Evolutionary conservation across 1,140 invertebrate genomes (phyloP).

Genomic region (Macrostomum lignano): DNA sequence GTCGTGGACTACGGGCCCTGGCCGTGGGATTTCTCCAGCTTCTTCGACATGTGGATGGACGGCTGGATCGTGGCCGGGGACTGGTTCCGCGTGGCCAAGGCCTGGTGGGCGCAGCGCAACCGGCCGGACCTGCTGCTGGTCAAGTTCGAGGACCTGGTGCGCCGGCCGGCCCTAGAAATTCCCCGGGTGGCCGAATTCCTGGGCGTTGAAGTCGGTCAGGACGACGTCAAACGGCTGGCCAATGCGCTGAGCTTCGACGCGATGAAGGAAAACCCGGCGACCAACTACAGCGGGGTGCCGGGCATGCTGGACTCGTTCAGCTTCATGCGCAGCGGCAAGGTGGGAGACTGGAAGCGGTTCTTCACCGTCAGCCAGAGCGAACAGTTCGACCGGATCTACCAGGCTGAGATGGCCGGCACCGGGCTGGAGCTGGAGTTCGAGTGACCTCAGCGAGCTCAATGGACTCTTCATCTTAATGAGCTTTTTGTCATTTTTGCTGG

Average conservation of each 20-base stretch:
- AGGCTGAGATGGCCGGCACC: no score
- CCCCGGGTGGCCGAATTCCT: neutral
- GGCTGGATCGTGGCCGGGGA: slow-evolving; percentile 4
- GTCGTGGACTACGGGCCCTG: slow-evolving; percentile 1
- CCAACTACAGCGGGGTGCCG: neutral
- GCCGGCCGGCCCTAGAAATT: neutral
- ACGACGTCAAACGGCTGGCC: neutral
- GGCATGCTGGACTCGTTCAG: neutral
- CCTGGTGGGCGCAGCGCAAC: neutral
- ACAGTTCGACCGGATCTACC: neutral
- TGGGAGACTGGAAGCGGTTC: slow-evolving; percentile 1
- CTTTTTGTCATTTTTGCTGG: no score
- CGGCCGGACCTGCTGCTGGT: neutral
- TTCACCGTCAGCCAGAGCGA: slow-evolving; percentile 1
- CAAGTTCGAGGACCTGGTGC: neutral
- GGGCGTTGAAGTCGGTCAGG: neutral
- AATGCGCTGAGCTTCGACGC: neutral
- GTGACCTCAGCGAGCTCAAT: no score
- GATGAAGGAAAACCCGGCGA: slow-evolving; percentile 3
- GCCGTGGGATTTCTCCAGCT: neutral
- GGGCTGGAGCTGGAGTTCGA: no score
- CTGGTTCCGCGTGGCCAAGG: neutral
- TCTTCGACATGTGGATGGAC: slow-evolving; percentile 5
- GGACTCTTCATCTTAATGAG: no score
- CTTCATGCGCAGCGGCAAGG: slow-evolving; percentile 4